Evolutionary conservation across 2,888 invertebrate species (phyloP).

Genomic region (Plagodis pulveraria): DNA sequence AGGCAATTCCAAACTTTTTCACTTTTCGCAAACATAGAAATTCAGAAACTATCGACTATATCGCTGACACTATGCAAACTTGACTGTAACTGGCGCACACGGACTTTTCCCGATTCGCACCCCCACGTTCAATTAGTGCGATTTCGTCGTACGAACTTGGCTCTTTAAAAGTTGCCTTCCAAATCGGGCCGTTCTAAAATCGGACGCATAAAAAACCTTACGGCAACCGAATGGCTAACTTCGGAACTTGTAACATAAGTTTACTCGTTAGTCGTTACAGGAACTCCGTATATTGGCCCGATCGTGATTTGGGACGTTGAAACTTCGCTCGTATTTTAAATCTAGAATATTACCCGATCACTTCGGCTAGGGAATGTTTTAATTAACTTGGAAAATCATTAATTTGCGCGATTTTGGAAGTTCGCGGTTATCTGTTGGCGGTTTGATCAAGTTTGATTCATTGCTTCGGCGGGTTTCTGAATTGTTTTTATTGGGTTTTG

Average conservation of each 20-base stretch:
- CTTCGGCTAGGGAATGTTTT: conserved; percentile 58
- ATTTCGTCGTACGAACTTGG: conserved; percentile 36
- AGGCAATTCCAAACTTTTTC: conserved; percentile 11
- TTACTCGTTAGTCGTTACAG: conserved; percentile 42
- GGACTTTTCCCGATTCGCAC: conserved; percentile 16
- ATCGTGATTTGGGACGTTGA: conserved; percentile 40
- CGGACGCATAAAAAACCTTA: conserved; percentile 41
- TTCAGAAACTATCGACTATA: conserved; percentile 4
- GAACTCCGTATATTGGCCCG: conserved; percentile 43
- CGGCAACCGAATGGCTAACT: conserved; percentile 41
- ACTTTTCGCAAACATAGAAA: background rate
- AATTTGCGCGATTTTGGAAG: conserved; percentile 61
- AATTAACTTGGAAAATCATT: conserved; percentile 70
- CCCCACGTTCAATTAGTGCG: conserved; percentile 32
- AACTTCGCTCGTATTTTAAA: conserved; percentile 51
- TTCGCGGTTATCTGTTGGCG: conserved; percentile 41
- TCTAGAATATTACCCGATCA: conserved; percentile 42
- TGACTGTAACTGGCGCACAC: conserved; percentile 1
- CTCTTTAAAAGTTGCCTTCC: conserved; percentile 35
- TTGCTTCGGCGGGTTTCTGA: conserved; percentile 21
- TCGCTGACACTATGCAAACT: conserved; percentile 23
- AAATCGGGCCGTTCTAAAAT: conserved; percentile 37
- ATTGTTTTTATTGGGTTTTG: conserved; percentile 28
- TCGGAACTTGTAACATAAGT: conserved; percentile 47
- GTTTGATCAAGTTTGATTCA: conserved; percentile 39